Conservation (phyloP, 2,797 vertebrate species). For the Macropus fuliginosus region DNA sequence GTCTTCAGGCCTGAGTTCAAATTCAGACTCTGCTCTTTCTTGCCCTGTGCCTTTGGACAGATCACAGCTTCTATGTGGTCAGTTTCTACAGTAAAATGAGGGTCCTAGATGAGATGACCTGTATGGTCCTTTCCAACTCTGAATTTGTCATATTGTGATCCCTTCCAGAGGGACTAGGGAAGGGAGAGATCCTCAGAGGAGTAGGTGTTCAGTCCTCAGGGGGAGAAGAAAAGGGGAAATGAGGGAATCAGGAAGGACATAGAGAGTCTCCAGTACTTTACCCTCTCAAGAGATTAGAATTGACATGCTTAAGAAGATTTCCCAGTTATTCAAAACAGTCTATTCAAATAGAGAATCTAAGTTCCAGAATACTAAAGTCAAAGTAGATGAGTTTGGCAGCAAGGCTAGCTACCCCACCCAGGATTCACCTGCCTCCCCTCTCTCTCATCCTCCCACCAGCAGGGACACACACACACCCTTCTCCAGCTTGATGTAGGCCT, state of each 20-base stretch:
- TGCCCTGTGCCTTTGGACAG: background rate
- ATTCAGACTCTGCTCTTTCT: background rate
- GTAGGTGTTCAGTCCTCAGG: rapidly evolving
- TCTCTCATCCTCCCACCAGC: background rate
- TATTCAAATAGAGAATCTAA: background rate
- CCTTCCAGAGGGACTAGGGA: background rate
- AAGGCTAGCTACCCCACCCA: background rate
- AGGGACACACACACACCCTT: background rate
- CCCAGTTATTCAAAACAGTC: background rate
- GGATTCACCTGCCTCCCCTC: background rate
- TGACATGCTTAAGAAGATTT: no score
- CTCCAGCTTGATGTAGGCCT: background rate
- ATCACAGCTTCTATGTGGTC: background rate
- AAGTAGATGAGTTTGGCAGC: background rate
- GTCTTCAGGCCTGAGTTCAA: background rate
- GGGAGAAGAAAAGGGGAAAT: background rate
- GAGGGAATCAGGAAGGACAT: background rate
- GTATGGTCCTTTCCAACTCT: background rate
- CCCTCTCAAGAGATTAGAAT: background rate
- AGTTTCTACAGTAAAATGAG: background rate
- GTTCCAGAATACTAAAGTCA: background rate
- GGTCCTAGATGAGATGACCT: background rate
- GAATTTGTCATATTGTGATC: background rate
- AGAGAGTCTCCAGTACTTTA: background rate
- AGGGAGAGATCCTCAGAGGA: background rate